Evolutionary conservation across 1,140 invertebrate species (phyloP).

Genomic region (Triops cancriformis): DNA sequence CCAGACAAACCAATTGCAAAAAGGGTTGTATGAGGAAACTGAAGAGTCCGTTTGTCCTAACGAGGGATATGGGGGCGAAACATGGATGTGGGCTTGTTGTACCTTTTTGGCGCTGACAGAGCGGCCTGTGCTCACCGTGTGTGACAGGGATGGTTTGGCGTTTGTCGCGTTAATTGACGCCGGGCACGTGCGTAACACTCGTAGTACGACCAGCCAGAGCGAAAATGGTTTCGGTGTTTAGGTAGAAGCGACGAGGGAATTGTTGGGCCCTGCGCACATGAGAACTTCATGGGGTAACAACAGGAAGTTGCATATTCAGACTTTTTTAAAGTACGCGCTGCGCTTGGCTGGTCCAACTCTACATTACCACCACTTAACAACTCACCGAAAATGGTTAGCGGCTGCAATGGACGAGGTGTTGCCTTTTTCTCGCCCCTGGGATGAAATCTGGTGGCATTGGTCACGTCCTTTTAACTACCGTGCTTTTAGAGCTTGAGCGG

Average conservation of each 20-base stretch:
- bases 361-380: background rate
- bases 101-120: background rate
- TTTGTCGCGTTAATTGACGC: background rate
- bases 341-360: background rate
- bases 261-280: background rate
- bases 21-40: background rate
- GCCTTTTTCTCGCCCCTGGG: background rate
- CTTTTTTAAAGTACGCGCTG: background rate
- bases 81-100: background rate
- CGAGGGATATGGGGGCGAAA: background rate
- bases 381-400: background rate
- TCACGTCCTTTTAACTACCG: conserved; percentile 1
- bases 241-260: background rate
- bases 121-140: background rate
- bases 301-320: conserved; percentile 3
- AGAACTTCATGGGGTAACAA: background rate
- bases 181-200: background rate
- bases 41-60: background rate
- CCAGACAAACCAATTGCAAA: background rate
- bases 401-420: background rate
- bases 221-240: background rate
- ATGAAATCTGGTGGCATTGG: background rate
- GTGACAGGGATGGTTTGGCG: background rate
- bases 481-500: background rate
- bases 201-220: background rate